Evolutionary conservation across 1,140 invertebrate species (phyloP).

Genomic region (Holotrichia oblita): DNA sequence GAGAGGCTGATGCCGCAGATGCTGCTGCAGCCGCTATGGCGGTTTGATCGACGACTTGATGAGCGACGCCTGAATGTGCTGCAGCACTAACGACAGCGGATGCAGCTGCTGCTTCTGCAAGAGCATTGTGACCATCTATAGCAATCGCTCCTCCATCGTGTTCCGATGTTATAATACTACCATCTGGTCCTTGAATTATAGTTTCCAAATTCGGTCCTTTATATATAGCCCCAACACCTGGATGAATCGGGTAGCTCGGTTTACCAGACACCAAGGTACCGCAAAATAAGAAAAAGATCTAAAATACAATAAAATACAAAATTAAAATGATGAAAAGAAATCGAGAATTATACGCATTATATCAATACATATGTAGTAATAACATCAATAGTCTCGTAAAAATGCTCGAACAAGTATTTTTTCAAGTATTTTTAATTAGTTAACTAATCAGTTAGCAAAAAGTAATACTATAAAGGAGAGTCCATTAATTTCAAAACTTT

Average conservation of each 20-base stretch:
- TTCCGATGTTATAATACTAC: conserved; percentile 45
- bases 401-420: too few species aligned
- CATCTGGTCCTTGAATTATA: conserved; percentile 50
- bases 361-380: too few species aligned
- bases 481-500: too few species aligned
- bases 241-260: conserved; percentile 43
- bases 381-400: too few species aligned
- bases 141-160: conserved; percentile 44
- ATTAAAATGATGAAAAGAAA: background rate
- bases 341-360: background rate
- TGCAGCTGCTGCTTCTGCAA: background rate
- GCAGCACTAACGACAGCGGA: background rate
- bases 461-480: too few species aligned
- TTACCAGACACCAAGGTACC: conserved; percentile 8
- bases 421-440: too few species aligned
- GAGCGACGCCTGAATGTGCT: background rate
- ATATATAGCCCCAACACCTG: conserved; percentile 47
- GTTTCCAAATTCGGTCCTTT: conserved; percentile 49
- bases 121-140: conserved; percentile 2
- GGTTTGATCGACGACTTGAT: background rate
- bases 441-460: too few species aligned
- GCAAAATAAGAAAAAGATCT: conserved; percentile 9
- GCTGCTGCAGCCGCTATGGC: background rate
- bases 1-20: background rate
- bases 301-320: conserved; percentile 11